Conservation (phyloP, 2,888 invertebrate genomes). For the Choristoneura rosaceana region DNA sequence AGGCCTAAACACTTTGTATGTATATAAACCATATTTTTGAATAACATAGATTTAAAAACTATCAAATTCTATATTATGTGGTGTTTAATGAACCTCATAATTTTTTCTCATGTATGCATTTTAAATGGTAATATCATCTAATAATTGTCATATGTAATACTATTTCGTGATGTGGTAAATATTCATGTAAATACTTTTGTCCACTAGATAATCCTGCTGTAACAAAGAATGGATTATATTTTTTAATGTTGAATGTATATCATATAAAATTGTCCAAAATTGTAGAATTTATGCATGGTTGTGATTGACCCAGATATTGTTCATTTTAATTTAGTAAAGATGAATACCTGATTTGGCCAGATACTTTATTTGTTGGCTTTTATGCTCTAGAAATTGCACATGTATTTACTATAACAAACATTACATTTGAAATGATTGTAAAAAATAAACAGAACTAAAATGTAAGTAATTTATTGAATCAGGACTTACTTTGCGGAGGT, state of each 20-base stretch:
- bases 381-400: not conserved
- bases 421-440: not conserved
- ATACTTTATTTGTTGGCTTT: constrained; percentile 9
- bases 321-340: constrained; percentile 21
- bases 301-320: constrained; percentile 61
- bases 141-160: constrained; percentile 25
- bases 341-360: not conserved
- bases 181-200: constrained; percentile 48
- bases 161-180: constrained; percentile 11
- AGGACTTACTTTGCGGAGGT: no score
- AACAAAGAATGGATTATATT: constrained; percentile 53
- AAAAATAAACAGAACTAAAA: not conserved
- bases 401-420: not conserved
- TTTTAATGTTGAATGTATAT: constrained; percentile 51
- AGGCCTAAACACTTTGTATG: constrained; percentile 1
- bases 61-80: not conserved
- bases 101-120: constrained; percentile 6
- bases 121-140: not conserved
- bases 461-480: no score
- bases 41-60: constrained; percentile 26
- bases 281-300: constrained; percentile 77
- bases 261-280: constrained; percentile 50
- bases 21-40: constrained; percentile 4
- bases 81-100: not conserved
- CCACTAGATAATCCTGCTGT: constrained; percentile 57